Percentiles rank a stretch among this genome's conserved stretches.
Conservation (phyloP, 1,140 invertebrate species). For the Triops cancriformis region DNA sequence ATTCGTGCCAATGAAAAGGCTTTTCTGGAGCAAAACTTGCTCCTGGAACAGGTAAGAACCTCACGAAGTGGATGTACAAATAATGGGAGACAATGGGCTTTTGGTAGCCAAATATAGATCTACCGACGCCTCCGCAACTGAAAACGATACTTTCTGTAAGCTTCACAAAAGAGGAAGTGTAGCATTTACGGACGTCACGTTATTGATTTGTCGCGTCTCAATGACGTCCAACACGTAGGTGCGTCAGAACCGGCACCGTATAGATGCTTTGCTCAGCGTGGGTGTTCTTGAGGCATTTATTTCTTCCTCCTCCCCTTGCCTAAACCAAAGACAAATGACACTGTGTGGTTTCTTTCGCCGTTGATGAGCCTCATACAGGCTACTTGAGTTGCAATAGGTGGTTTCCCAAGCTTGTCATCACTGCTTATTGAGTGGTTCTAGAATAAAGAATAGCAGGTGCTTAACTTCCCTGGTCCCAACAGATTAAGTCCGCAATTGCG, state of each 20-base stretch:
- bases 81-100: no score
- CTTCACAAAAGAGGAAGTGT: background rate
- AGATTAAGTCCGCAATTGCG: background rate
- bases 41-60: no score
- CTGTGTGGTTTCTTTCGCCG: background rate
- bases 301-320: background rate
- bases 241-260: background rate
- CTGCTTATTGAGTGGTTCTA: background rate
- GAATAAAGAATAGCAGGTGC: background rate
- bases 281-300: background rate
- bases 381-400: background rate
- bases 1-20: no score
- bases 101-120: no score
- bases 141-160: no score
- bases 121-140: no score
- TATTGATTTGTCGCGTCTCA: background rate
- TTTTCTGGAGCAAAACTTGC: no score
- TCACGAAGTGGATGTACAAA: no score
- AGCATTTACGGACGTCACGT: background rate
- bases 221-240: background rate
- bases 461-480: background rate
- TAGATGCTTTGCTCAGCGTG: background rate
- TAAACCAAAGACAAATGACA: background rate
- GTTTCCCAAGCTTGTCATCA: background rate
- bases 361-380: background rate